Conservation (phyloP, 2,113 vertebrate genomes). For the Passer montanus region DNA sequence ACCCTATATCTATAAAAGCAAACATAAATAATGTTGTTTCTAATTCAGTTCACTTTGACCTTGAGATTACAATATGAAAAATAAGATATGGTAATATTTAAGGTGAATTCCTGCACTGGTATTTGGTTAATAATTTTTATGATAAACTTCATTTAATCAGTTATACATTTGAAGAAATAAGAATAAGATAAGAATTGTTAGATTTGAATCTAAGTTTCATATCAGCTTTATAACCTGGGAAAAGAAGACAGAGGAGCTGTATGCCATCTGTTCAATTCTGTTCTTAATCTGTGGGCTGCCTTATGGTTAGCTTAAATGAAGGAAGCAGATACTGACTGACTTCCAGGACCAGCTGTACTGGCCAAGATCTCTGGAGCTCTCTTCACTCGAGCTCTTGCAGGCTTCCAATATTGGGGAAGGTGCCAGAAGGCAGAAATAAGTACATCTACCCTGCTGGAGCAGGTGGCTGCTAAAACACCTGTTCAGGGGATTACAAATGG, state of each 20-base stretch:
- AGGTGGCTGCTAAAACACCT: conserved; percentile 9
- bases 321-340: background rate
- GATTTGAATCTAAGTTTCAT: background rate
- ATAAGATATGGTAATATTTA: background rate
- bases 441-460: background rate
- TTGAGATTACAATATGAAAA: background rate
- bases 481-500: background rate
- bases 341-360: background rate
- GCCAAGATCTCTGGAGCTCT: background rate
- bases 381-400: background rate
- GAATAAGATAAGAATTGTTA: background rate
- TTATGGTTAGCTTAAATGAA: background rate
- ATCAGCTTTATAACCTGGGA: background rate
- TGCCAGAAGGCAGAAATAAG: background rate
- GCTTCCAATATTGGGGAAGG: background rate
- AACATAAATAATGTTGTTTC: background rate
- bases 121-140: background rate
- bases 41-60: background rate
- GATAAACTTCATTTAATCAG: background rate
- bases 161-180: background rate
- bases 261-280: background rate
- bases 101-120: background rate
- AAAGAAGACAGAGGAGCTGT: background rate
- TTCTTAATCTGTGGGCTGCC: background rate
- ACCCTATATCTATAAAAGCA: background rate